Evolutionary conservation across 2,113 vertebrate genomes (phyloP).

Genomic region (Leucopternis melanops): DNA sequence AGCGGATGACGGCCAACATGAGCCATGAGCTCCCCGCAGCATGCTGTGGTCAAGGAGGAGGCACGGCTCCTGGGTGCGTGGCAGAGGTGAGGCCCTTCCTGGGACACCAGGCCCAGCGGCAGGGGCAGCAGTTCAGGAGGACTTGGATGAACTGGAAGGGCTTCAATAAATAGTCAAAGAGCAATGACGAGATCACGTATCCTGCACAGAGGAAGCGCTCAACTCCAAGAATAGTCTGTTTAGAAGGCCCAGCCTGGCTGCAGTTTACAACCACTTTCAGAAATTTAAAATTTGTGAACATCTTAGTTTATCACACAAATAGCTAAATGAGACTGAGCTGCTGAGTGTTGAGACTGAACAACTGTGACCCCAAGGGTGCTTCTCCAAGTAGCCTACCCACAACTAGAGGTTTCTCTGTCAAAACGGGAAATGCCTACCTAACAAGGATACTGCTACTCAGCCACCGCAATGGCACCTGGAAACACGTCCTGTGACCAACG

Average conservation of each 20-base stretch:
- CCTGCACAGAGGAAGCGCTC: neutral
- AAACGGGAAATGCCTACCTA: neutral
- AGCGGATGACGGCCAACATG: neutral
- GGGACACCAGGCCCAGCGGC: neutral
- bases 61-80: rapidly evolving
- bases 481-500: rapidly evolving
- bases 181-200: rapidly evolving
- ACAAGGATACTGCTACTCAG: neutral
- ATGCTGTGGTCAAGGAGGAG: rapidly evolving
- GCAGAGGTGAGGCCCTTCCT: too few relatives aligned
- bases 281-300: neutral
- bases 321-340: neutral
- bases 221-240: rapidly evolving
- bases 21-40: rapidly evolving
- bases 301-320: neutral
- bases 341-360: neutral
- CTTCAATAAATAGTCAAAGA: neutral
- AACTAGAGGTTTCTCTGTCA: neutral
- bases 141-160: neutral
- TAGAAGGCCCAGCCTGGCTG: neutral
- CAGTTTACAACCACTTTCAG: neutral
- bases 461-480: neutral
- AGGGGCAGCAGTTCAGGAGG: neutral
- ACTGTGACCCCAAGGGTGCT: neutral
- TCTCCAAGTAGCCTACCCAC: neutral